Evolutionary conservation across 2,888 invertebrate genomes (phyloP), one percentile per base, ranked within the genome.

Genomic region (Scaptomyza flava): DNA sequence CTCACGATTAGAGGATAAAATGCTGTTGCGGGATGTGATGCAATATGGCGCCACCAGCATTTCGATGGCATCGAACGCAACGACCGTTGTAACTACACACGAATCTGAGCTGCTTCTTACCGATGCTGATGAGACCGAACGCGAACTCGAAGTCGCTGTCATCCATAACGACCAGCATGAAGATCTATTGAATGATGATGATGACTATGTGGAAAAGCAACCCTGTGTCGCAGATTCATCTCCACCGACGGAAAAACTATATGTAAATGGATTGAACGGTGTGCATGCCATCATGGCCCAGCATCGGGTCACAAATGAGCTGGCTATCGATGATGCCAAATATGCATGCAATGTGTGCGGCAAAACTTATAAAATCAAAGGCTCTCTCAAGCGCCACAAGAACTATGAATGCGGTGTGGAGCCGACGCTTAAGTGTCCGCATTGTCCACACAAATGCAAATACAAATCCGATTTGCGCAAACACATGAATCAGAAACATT

Each of bases 361-460:
- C 78, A 97, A 96, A 93, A 94, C 95, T 84, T 97, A 97, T 94
- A 95, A 95, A 92, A 95, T 95, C 92, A 95, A 95, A 90, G 95
- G 96, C 80, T 96, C 96, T 71, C 93, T 96, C 85, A 95, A 95
- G 91, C 94, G 96, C 63, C 96, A 96, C 91, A 93, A 95, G 87
- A 95, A 94, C 89, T 95, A 95, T 92, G 96, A 96, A 91, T 96
- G 96, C 90, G 92, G 92, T 2, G 90, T 92, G 3, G 89, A 89
- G 34, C 92, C 92, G 2, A 87, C 87, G 2, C 76, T 92, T 3
- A 89, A 88, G 33, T 92, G 92, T 75, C 85, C 83, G 17, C 91
- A 90, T 68, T 92, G 92, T 69, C 89, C 91, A 57, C 92, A 92
- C 77, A 91, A 91, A 69, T 91, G 92, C 83, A 92, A 92, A 81